phyloP scores from a whole-genome alignment of 2,797 vertebrate species.

The Peromyscus attwateri region DNA sequence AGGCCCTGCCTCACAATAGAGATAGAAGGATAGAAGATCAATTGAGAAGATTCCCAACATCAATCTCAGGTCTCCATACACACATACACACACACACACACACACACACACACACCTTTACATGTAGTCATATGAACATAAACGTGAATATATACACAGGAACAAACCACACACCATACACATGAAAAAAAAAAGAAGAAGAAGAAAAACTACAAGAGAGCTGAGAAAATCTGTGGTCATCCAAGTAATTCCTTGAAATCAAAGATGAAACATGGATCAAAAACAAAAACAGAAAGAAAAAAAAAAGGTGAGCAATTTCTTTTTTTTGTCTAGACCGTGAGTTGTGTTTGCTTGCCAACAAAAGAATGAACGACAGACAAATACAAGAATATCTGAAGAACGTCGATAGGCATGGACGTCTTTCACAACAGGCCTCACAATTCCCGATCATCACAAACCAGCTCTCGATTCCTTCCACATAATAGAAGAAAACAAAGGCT shows the following conservation, averaged over 20 bases:
- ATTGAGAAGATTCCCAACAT: neutral
- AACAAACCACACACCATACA: neutral
- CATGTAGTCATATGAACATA: neutral
- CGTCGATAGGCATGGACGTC: accelerated
- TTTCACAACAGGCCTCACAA: neutral
- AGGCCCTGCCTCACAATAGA: neutral
- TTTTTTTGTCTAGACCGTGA: neutral
- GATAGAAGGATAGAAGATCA: neutral
- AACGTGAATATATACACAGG: neutral
- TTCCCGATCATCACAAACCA: neutral
- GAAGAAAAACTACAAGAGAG: neutral
- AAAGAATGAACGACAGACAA: neutral
- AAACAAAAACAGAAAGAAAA: neutral
- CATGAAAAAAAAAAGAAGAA: neutral
- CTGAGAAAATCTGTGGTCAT: neutral
- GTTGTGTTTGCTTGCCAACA: neutral
- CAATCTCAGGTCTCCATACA: neutral
- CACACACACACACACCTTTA: neutral
- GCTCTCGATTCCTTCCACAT: neutral
- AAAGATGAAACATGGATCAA: neutral
- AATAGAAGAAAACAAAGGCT: slow-evolving; percentile 14
- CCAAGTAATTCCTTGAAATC: neutral
- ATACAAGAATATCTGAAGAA: neutral
- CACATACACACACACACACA: neutral
- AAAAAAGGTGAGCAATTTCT: neutral